Base-by-base conservation (phyloP, 2,888 invertebrate genomes). In the Thymelicus sylvestris region DNA sequence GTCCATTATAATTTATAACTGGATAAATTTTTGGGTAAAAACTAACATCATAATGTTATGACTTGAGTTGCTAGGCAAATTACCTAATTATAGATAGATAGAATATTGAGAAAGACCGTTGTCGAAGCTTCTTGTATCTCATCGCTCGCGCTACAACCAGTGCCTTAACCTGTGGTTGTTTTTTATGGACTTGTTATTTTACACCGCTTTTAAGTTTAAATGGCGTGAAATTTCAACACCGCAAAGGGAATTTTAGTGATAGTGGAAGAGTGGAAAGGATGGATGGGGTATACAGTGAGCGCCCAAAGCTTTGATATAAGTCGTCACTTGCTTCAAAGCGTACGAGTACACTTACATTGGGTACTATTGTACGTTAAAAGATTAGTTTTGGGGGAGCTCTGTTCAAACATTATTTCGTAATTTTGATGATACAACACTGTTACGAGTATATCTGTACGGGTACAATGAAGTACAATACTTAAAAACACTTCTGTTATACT, bases 161-260 rank as follows among this genome's bases (percentile, higher is more conserved):
- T 24, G 66, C 19, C 50, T 39, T 6, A 61, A 6, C 39, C 7
- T 2, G 52, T 47, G 64, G 61, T 67, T 67, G 39, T 67, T 68
- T 67, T 68, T 55, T 52, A 62, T 62, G 38, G 67, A 62, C 44
- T 62, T 68, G 62, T 62, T 68, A 62, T 68, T 68, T 68, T 55
- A 68, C 67, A 62, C 67, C 41, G 67, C 67, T 68, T 68, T 68
- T 62, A 68, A 55, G 67, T 68, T 68, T 55, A 68, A 68, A 68
- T 68, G 62, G 62, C 55, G 62, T 62, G 67, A 68, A 68, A 68
- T 68, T 55, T 52, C n/a, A 62, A 41, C 67, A 39, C 52, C 41
- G 38, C 57, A 41, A 67, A 57, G 67, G n/a, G 50, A 67, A 52
- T 61, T 66, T 62, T 50, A 62, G 41, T 62, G 61, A 62, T 52